Evolutionary conservation across 2,888 invertebrate genomes (phyloP).

Genomic region (Trichogramma dendrolimi): DNA sequence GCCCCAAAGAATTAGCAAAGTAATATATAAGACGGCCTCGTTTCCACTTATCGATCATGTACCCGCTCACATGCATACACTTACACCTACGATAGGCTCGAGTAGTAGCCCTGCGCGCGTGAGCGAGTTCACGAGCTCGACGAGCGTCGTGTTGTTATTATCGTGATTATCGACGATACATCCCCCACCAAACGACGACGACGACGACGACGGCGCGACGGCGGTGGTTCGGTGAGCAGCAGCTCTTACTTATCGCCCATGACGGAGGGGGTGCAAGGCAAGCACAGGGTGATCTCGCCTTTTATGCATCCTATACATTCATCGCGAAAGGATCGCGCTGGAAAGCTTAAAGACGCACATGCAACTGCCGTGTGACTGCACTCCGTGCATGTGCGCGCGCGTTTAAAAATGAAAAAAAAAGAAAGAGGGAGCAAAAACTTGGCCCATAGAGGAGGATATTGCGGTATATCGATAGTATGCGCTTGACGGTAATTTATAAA

Average conservation of each 20-base stretch:
- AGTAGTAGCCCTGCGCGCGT: neutral
- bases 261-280: no score
- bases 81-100: neutral
- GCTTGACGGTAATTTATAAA: no score
- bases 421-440: no score
- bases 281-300: no score
- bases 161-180: constrained; percentile 28
- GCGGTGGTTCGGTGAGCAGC: neutral
- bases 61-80: neutral
- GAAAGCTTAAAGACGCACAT: no score
- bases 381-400: no score
- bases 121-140: constrained; percentile 14
- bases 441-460: no score
- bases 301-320: no score
- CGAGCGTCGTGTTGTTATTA: constrained; percentile 25
- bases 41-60: constrained; percentile 26
- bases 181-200: constrained; percentile 1
- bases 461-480: no score
- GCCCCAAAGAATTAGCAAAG: constrained; percentile 27
- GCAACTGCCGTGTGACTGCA: no score
- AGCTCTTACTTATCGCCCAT: neutral
- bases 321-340: no score
- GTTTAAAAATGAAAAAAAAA: no score
- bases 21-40: constrained; percentile 26
- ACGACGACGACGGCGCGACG: neutral